These are phyloP conservation scores for Triops longicaudatus DNA, from an alignment of 1,140 invertebrate species.

Conservation along the genomic window DNA sequence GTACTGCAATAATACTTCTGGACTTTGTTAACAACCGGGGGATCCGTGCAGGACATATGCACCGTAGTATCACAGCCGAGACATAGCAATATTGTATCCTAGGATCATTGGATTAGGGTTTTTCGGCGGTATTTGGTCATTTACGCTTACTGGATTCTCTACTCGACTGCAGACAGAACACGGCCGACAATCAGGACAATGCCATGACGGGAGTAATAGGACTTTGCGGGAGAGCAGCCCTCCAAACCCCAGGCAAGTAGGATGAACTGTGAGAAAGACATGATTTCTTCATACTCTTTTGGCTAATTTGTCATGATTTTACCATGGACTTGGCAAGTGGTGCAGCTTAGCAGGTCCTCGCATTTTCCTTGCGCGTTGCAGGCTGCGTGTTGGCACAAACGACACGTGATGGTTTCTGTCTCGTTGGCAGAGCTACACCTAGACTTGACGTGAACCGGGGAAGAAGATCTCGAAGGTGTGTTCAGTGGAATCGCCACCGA, in stretches of 20 bases:
- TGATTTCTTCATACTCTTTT: slow-evolving; percentile 11
- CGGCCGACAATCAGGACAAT: slow-evolving; percentile 44
- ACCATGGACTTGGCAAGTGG: slow-evolving; percentile 72
- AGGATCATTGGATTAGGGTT: slow-evolving; percentile 33
- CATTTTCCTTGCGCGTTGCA: slow-evolving; percentile 46
- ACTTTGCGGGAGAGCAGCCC: slow-evolving; percentile 37
- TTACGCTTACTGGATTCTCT: slow-evolving; percentile 19
- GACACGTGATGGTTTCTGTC: slow-evolving; percentile 40
- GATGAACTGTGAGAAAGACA: slow-evolving; percentile 40
- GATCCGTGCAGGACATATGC: slow-evolving; percentile 60
- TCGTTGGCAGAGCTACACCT: slow-evolving; percentile 29
- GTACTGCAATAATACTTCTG: slow-evolving; percentile 19
- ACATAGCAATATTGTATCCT: slow-evolving; percentile 65
- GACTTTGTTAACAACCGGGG: slow-evolving; percentile 35
- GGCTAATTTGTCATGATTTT: too few species aligned
- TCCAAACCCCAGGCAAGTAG: slow-evolving; percentile 43
- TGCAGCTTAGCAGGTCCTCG: slow-evolving; percentile 62
- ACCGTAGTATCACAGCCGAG: slow-evolving; percentile 72
- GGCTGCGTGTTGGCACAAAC: slow-evolving; percentile 37
- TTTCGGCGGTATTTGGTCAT: background rate
- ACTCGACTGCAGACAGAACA: slow-evolving; percentile 39
- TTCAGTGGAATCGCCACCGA: background rate
- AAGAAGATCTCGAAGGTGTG: background rate
- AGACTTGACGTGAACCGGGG: background rate
- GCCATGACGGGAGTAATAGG: slow-evolving; percentile 38